Percentiles rank a stretch among this genome's conserved stretches.
phyloP scores from a whole-genome alignment of 2,113 vertebrate species.

The Etia nguti region DNA sequence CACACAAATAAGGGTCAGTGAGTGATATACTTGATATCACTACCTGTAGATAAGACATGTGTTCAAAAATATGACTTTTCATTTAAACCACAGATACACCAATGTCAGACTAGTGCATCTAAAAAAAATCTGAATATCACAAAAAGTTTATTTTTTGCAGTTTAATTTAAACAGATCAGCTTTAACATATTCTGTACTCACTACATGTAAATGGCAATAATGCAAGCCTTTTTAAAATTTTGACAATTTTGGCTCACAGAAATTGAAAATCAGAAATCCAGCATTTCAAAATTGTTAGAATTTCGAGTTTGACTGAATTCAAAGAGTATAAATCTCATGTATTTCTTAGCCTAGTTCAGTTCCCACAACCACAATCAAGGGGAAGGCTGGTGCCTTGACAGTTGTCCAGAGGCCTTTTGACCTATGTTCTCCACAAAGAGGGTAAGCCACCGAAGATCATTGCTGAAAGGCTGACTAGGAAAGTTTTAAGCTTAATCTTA shows the following conservation, averaged over 20 bases:
- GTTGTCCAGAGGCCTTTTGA: not conserved
- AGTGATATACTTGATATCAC: not conserved
- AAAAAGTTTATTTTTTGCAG: not conserved
- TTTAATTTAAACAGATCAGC: not conserved
- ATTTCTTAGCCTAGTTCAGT: not conserved
- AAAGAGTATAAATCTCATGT: not conserved
- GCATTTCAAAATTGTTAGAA: not conserved
- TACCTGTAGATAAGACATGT: not conserved
- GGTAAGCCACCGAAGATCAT: accelerated
- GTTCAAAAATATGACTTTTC: not conserved
- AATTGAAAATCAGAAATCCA: not conserved
- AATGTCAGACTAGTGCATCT: not conserved
- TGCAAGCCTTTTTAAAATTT: not conserved
- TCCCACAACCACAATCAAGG: not conserved
- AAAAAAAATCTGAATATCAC: not conserved
- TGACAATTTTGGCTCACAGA: not conserved
- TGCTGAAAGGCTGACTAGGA: not conserved
- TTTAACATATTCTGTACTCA: not conserved
- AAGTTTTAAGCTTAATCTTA: not conserved
- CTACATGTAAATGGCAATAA: not conserved
- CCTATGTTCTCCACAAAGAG: not conserved
- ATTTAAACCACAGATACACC: not conserved
- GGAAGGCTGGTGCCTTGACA: not conserved
- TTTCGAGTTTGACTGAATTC: not conserved
- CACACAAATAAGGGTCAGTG: not conserved